Base-by-base conservation (phyloP, 1,140 invertebrate genomes). In the Diachasmimorpha longicaudata region DNA sequence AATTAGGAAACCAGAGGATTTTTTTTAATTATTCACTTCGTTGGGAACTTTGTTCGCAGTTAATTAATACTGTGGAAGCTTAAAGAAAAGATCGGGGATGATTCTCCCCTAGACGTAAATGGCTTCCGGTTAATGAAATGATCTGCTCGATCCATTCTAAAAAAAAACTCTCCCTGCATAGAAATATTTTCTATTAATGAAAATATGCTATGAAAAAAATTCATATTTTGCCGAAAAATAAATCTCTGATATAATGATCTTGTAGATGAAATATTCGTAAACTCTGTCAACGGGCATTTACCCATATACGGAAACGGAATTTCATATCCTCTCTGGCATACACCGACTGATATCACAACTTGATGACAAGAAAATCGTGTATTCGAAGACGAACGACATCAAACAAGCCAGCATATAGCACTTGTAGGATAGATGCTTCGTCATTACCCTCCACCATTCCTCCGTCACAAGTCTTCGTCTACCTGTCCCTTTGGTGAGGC, bases 311-410 rank as follows among this genome's bases (percentile, higher is more conserved):
- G 44, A 46, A 52, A 16, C 19, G 16, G 48, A 16, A 16, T 52
- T 52, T 52, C 14, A 52, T 52, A n/a, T 52, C 14, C 14, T 16
- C 48, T 52, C 14, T 52, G 48, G 44, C 44, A 46, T 3, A 46
- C 44, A 52, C 5, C 48, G 48, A 16, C 1, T 16, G 23, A 63
- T 63, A 31, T 63, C 21, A 63, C 58, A 31, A 63, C 58, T 63
- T 63, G 58, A 63, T 63, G 58, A 25, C 58, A 63, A 23, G 58
- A 63, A 52, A 63, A 63, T 63, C 58, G 58, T 63, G 4, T 63
- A 25, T 25, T 63, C 58, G 10, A 63, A 63, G 58, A 25, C 19
- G 58, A 25, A 63, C 23, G 23, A 63, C 58, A 63, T 63, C 58
- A 63, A 63, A 63, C 48, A 19, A 52, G 16, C 48, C 13, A 19